Base-by-base conservation (phyloP, 2,113 vertebrate genomes). In the Parotia lawesii region DNA sequence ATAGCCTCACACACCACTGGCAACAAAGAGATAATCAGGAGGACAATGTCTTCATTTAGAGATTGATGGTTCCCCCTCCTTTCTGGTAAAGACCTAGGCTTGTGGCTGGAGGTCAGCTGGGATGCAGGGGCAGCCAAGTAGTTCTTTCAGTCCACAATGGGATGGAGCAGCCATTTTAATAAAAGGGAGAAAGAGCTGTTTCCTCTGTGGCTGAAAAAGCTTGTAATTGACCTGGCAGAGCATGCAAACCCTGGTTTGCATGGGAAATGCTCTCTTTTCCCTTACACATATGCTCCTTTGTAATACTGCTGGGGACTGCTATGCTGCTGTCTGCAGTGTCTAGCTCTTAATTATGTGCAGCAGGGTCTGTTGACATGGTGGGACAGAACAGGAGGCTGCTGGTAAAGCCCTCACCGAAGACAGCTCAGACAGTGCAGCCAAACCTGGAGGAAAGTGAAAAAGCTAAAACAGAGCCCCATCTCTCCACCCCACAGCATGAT, bases 201-300 rank as follows among this genome's bases (percentile, higher is more conserved):
- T 94, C 90, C 60, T 93, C 85, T 77, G 77, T 25, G 58, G 84
- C 62, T 87, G 86, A 50, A 79, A 93, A 89, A 91, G 70, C 84
- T 96, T 85, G 57, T 89, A 91, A 96, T 94, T 90, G 84, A 85
- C 62, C 84, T 96, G 93, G 71, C 87, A 91, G 89, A 87, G 74
- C 70, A 64, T 87, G 78, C 58, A 94, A 89, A 56, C 66, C 58
- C 58, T 73, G 50, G 80, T 89, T 95, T 95, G 61, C 74, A 95
- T 93, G 84, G 89, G 84, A 85, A 94, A 87, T 47, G 19, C 56
- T 89, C 56, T 90, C 50, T 93, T 95, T 65, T 44, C 33, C 57
- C 67, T 91, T 70, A 65, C 54, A 87, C 58, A 76, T 7, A 47
- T 95, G 54, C 38, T 96, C 58, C 71, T 91, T 94, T 94, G 81